phyloP scores from a whole-genome alignment of 1,140 invertebrate genomes.

The Pachyrhynchus sulphureomaculatus region DNA sequence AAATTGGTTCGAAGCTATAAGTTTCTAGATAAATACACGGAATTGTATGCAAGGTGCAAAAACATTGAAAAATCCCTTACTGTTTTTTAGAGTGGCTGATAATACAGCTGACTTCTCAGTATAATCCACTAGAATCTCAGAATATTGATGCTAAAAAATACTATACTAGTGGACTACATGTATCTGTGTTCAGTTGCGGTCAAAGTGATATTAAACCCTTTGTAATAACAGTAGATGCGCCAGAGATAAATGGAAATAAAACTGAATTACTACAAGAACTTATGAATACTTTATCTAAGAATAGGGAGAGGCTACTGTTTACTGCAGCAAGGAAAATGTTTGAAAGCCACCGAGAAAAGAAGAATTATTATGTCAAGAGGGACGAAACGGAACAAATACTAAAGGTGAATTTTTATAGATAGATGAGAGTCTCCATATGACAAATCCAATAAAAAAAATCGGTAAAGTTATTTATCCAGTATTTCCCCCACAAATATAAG shows the following conservation, averaged over 20 bases:
- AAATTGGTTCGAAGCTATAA: no score
- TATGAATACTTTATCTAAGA: slow-evolving; percentile 23
- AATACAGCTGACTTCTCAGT: slow-evolving; percentile 39
- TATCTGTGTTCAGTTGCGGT: slow-evolving; percentile 42
- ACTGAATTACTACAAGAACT: slow-evolving; percentile 25
- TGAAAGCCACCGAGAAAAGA: slow-evolving; percentile 23
- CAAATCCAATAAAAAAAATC: no score
- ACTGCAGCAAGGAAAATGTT: slow-evolving; percentile 21
- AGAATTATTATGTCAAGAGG: slow-evolving; percentile 18
- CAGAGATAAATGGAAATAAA: slow-evolving; percentile 22
- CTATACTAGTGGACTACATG: slow-evolving; percentile 33
- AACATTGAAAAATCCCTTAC: no score
- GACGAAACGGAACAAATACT: slow-evolving; percentile 28
- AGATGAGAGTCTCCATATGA: not conserved
- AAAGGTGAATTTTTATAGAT: slow-evolving; percentile 22
- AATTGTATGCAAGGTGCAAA: no score
- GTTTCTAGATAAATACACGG: no score
- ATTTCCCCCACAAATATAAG: no score
- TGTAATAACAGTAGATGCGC: slow-evolving; percentile 31
- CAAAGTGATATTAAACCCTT: slow-evolving; percentile 33
- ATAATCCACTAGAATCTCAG: slow-evolving; percentile 29
- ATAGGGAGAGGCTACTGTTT: slow-evolving; percentile 24
- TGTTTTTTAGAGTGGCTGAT: slow-evolving; percentile 43
- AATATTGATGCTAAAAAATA: slow-evolving; percentile 28
- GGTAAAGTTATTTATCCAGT: no score